phyloP scores from a whole-genome alignment of 1,140 invertebrate species.

The Penaeus japonicus region DNA sequence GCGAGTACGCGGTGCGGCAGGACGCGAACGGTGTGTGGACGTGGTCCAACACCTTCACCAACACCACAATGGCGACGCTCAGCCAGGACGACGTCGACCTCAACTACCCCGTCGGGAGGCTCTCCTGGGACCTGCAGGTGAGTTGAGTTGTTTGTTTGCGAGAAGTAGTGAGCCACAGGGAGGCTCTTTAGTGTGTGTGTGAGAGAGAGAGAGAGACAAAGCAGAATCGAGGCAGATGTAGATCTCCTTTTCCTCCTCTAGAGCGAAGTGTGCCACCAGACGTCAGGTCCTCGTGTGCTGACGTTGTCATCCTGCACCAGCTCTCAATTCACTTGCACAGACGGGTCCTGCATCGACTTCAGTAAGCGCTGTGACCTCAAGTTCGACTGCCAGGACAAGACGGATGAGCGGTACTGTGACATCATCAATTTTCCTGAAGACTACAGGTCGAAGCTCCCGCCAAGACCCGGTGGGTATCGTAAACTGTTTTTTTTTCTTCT shows the following conservation, averaged over 20 bases:
- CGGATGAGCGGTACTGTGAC: constrained; percentile 12
- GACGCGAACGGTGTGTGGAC: not conserved
- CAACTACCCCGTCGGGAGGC: constrained; percentile 6
- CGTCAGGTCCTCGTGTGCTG: not conserved
- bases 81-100: not conserved
- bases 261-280: not conserved
- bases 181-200: no score
- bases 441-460: constrained; percentile 14
- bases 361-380: constrained; percentile 10
- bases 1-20: not conserved
- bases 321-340: not conserved
- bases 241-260: not conserved
- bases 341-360: constrained; percentile 8
- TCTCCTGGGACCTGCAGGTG: not conserved
- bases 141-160: not conserved
- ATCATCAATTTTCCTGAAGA: constrained; percentile 9
- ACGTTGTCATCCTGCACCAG: not conserved
- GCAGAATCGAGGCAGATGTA: not conserved
- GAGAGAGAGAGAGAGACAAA: no score
- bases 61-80: not conserved
- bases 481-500: no score
- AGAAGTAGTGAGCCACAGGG: no score
- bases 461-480: not conserved
- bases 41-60: not conserved
- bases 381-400: constrained; percentile 21